These are phyloP conservation scores for Toxostoma redivivum DNA, from an alignment of 2,113 vertebrate species.

Conservation along the genomic window DNA sequence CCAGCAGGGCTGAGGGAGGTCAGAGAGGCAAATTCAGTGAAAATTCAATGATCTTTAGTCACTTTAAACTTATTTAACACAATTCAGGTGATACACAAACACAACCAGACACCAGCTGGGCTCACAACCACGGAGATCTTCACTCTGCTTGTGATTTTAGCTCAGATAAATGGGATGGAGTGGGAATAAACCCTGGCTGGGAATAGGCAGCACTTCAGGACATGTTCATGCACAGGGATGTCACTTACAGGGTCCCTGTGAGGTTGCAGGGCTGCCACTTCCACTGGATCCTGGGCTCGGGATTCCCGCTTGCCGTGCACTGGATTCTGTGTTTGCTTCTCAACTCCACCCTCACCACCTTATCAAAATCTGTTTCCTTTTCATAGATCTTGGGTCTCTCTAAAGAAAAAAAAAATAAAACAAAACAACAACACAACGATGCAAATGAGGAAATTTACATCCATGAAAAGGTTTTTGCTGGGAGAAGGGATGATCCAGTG, in stretches of 20 bases:
- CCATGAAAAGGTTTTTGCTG: neutral
- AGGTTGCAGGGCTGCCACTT: slow-evolving; percentile 82
- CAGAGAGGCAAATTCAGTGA: neutral
- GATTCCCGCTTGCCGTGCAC: slow-evolving; percentile 77
- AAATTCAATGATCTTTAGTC: neutral
- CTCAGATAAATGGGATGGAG: neutral
- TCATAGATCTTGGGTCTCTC: slow-evolving; percentile 86
- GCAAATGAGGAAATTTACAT: neutral
- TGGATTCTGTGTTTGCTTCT: slow-evolving; percentile 71
- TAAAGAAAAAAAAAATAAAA: slow-evolving; percentile 6
- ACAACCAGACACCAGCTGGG: neutral
- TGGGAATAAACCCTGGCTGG: neutral
- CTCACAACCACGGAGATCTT: neutral
- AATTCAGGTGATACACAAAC: neutral
- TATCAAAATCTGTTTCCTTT: slow-evolving; percentile 69
- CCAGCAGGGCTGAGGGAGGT: neutral
- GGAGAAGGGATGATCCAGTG: neutral
- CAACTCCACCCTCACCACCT: slow-evolving; percentile 22
- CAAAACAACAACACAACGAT: neutral
- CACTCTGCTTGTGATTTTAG: neutral
- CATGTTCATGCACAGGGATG: fast-evolving
- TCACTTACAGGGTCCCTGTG: slow-evolving; percentile 47
- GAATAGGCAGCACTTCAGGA: neutral
- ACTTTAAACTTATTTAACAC: neutral
- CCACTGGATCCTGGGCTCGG: slow-evolving; percentile 79